A percentile compares a stretch with the other conserved stretches of the same genome.
Evolutionary conservation across 2,113 vertebrate species (phyloP).

Genomic region (Notothenia coriiceps): DNA sequence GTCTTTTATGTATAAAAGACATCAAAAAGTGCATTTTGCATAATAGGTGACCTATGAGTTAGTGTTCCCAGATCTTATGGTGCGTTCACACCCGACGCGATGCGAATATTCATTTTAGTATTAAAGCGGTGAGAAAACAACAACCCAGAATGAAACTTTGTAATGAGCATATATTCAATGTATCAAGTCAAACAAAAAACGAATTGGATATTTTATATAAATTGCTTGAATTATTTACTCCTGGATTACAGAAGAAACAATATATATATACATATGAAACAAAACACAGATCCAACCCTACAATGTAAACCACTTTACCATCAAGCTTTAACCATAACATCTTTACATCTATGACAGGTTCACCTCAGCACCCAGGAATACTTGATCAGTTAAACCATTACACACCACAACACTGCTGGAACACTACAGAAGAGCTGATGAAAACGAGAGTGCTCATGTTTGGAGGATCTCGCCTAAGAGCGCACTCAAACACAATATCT

Average conservation of each 20-base stretch:
- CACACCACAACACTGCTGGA: not conserved
- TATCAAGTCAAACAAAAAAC: too few relatives aligned
- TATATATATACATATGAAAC: not conserved
- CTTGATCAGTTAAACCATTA: constrained; percentile 1
- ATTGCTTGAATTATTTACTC: too few relatives aligned
- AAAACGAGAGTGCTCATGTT: constrained; percentile 29
- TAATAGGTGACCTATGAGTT: too few relatives aligned
- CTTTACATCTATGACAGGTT: not conserved
- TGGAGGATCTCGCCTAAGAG: constrained; percentile 28
- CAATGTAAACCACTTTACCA: not conserved
- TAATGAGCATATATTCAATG: too few relatives aligned
- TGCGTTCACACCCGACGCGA: too few relatives aligned
- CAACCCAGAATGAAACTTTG: not conserved
- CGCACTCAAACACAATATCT: constrained; percentile 25
- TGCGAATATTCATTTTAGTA: not conserved
- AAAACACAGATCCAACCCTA: not conserved
- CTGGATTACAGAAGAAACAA: too few relatives aligned
- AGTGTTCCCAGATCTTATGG: too few relatives aligned
- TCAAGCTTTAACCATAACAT: not conserved
- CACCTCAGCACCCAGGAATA: not conserved
- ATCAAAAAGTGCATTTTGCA: too few relatives aligned
- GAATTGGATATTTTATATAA: too few relatives aligned
- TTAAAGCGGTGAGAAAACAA: not conserved
- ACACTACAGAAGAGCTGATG: not conserved
- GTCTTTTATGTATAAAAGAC: too few relatives aligned